phyloP scores from a whole-genome alignment of 2,113 vertebrate species.

The Paradisaea rubra region DNA sequence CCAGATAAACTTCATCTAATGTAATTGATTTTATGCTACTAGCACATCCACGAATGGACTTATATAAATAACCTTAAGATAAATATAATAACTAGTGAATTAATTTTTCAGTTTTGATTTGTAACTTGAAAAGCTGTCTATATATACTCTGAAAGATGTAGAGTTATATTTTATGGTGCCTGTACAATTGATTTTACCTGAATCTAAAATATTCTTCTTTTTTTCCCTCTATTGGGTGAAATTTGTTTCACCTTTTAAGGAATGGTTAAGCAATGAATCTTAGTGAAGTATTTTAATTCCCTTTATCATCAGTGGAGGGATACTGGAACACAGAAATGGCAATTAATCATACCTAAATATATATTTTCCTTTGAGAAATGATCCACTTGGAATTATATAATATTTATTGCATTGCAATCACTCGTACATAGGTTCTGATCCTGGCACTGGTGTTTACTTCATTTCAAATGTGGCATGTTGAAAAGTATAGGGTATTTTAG shows the following conservation, averaged over 20 bases:
- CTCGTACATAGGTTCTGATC: background rate
- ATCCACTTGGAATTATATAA: background rate
- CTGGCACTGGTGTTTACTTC: background rate
- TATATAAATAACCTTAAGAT: background rate
- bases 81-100: background rate
- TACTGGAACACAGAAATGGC: background rate
- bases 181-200: background rate
- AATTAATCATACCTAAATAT: background rate
- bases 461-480: background rate
- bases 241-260: background rate
- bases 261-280: background rate
- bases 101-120: background rate
- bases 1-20: background rate
- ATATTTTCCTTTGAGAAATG: background rate
- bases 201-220: background rate
- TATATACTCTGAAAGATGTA: background rate
- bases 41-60: background rate
- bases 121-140: background rate
- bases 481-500: background rate
- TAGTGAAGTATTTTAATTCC: background rate
- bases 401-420: background rate
- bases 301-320: background rate
- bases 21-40: background rate
- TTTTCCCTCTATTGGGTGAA: background rate
- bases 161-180: background rate